A percentile compares a stretch with the other conserved stretches of the same genome.
Evolutionary conservation across 2,888 invertebrate genomes (phyloP).

Genomic region (Cheilosia impressa): DNA sequence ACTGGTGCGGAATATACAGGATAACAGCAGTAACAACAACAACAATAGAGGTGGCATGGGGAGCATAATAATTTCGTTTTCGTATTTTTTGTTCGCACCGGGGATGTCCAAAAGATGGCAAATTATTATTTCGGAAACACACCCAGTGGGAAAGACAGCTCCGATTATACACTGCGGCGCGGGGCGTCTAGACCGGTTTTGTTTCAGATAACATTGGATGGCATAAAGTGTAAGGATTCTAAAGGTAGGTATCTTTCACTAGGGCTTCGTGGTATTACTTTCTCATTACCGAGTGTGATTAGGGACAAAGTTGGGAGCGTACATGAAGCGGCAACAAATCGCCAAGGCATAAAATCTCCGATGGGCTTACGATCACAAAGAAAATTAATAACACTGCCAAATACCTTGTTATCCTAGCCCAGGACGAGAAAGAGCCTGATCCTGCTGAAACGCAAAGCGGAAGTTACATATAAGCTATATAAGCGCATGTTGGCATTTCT

Average conservation of each 20-base stretch:
- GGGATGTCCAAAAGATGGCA: conserved; percentile 44
- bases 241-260: conserved; percentile 40
- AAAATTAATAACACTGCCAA: not conserved
- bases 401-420: conserved; percentile 6
- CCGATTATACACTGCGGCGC: not conserved
- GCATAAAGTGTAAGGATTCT: conserved; percentile 48
- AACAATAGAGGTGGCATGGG: not conserved
- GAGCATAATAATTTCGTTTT: conserved; percentile 18
- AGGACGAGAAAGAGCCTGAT: not conserved
- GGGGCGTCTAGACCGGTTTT: conserved; percentile 39
- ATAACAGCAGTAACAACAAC: not conserved
- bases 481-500: not conserved
- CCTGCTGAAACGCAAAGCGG: no score
- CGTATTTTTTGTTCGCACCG: not conserved
- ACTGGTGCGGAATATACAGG: conserved; percentile 25
- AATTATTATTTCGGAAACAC: conserved; percentile 54
- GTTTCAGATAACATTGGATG: conserved; percentile 35
- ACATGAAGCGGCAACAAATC: conserved; percentile 39
- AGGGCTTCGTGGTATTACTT: conserved; percentile 39
- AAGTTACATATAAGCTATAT: no score
- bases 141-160: not conserved
- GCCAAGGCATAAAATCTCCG: conserved; percentile 27
- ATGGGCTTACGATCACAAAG: conserved; percentile 5
- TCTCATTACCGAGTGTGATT: conserved; percentile 41
- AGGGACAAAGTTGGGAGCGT: conserved; percentile 29